Evolutionary conservation across 2,113 vertebrate genomes (phyloP), one percentile per base, ranked within the genome.

Genomic region (Martes martes): DNA sequence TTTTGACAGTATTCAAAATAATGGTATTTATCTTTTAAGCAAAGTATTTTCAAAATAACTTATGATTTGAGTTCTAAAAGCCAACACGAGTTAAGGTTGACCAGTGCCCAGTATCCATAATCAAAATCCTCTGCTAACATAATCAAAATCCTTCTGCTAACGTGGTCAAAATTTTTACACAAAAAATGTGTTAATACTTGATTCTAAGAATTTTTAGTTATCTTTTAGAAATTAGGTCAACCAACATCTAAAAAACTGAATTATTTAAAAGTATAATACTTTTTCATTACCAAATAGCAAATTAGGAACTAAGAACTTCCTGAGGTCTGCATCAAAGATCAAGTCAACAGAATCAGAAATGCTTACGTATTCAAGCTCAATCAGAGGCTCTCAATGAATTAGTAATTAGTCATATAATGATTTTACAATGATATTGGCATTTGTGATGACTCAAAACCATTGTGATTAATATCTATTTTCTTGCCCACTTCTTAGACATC

Each of bases 1-100:
- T 71, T 93, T 96, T 93, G 57, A 93, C 4, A 88, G 33, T 55
- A 87, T 57, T 73, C 19, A 93, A 97, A 97, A 96, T 87, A 83
- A 50, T 59, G 33, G 3, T 57, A 83, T 45, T 92, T 71, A 90
- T 31, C n/a, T 28, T 80, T 80, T 55, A 87, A 23, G 14, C 39
- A 23, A 83, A 81, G 26, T 28, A 87, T 78, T 83, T 67, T 96
- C 18, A 90, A 96, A 93, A 47, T 42, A 93, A 85, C 69, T 83
- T 71, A 76, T 69, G 36, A 81, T 50, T 33, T 81, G 42, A 42
- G 3, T 59, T 95, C 73, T 82, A 81, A 86, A 94, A 90, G 7
- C 11, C 45, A 89, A 89, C 73, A 84, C 69, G 15, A n/a, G 18
- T 50, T 91, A 86, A 78, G 31, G 39, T 26, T 73, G 11, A 91